Conservation (phyloP, 1,140 invertebrate species). For the Steinernema khuongi region DNA sequence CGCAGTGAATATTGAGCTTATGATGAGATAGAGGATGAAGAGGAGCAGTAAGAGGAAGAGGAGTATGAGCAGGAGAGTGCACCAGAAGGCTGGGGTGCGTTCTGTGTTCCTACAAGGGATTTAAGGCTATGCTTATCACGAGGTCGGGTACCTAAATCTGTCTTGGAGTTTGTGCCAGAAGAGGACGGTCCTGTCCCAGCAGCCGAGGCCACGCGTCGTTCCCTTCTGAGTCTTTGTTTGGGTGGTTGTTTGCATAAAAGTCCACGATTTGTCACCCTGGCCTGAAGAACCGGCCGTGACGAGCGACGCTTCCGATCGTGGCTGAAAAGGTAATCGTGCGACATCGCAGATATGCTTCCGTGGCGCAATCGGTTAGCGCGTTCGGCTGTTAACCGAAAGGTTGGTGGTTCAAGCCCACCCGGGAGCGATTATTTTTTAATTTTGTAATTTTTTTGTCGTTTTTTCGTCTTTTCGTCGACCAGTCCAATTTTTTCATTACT, state of each 20-base stretch:
- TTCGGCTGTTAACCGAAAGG: conserved; percentile 31
- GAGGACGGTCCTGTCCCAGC: conserved; percentile 19
- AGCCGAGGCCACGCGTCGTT: conserved; percentile 7
- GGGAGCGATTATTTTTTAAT: conserved; percentile 7
- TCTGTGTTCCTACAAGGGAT: conserved; percentile 41
- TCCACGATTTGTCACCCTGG: not conserved
- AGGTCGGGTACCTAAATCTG: conserved; percentile 19
- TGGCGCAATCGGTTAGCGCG: conserved; percentile 30
- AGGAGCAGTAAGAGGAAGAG: conserved; percentile 42
- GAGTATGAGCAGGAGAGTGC: conserved; percentile 30
- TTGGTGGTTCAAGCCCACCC: conserved; percentile 32
- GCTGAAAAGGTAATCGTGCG: conserved; percentile 19
- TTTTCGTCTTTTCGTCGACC: not conserved
- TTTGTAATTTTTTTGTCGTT: not conserved
- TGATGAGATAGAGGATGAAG: conserved; percentile 44
- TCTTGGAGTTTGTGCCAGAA: conserved; percentile 21
- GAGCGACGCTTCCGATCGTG: conserved; percentile 32
- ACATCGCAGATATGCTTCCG: not conserved
- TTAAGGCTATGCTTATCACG: not conserved
- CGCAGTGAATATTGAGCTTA: conserved; percentile 35
- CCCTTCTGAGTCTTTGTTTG: not conserved
- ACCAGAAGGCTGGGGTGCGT: conserved; percentile 47
- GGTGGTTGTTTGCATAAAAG: not conserved
- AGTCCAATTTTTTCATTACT: conserved; percentile 7
- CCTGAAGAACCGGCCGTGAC: conserved; percentile 13